Conservation (phyloP, 2,888 invertebrate species). For the Micoletzkya japonica region DNA sequence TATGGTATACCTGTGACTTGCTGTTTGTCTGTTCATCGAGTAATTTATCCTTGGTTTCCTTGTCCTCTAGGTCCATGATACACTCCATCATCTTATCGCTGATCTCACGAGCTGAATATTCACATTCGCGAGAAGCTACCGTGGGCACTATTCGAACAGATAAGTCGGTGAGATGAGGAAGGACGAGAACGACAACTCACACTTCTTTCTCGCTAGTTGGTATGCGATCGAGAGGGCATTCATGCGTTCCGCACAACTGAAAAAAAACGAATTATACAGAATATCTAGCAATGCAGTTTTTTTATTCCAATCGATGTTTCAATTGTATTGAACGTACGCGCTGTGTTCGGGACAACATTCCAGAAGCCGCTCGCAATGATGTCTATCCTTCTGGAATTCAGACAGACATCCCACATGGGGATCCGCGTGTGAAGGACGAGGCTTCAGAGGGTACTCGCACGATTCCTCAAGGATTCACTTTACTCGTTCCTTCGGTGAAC, state of each 20-base stretch:
- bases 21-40: not conserved
- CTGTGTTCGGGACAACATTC: constrained; percentile 50
- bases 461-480: constrained; percentile 3
- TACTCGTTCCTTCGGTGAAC: too few species aligned
- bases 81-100: constrained; percentile 29
- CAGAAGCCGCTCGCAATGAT: constrained; percentile 44
- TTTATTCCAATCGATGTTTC: not conserved
- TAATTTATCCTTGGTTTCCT: constrained; percentile 17
- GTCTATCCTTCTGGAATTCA: constrained; percentile 43
- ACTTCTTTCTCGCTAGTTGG: constrained; percentile 43
- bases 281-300: too few species aligned
- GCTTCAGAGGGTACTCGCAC: constrained; percentile 19
- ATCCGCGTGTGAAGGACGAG: constrained; percentile 6
- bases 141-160: too few species aligned
- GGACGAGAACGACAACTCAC: constrained; percentile 3
- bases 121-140: not conserved
- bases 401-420: constrained; percentile 35
- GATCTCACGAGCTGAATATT: constrained; percentile 27
- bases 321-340: constrained; percentile 12
- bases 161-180: too few species aligned
- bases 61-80: constrained; percentile 17
- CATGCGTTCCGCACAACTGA: constrained; percentile 46
- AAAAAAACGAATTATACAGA: not conserved
- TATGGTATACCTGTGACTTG: not conserved
- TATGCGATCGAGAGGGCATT: constrained; percentile 47